These are phyloP conservation scores for Gouania willdenowi DNA, from an alignment of 2,797 vertebrate genomes.

Conservation along the genomic window DNA sequence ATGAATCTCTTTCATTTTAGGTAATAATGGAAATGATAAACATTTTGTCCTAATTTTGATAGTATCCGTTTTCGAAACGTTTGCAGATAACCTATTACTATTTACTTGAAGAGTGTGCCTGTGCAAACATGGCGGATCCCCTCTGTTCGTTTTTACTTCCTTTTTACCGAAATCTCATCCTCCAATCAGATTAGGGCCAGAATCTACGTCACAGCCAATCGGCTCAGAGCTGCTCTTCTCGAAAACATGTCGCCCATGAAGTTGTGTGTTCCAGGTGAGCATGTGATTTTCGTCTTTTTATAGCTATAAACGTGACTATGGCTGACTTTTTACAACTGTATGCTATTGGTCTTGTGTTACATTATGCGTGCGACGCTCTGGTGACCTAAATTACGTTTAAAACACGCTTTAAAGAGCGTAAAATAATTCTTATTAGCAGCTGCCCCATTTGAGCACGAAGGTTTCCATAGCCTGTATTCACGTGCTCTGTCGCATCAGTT, in stretches of 20 bases:
- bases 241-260: slow-evolving; percentile 82
- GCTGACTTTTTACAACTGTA: fast-evolving
- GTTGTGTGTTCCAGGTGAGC: slow-evolving; percentile 81
- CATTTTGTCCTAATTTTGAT: too few relatives aligned
- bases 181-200: slow-evolving; percentile 56
- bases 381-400: too few relatives aligned
- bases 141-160: neutral
- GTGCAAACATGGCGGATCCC: slow-evolving; percentile 58
- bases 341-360: neutral
- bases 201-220: slow-evolving; percentile 52
- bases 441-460: too few relatives aligned
- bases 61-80: too few relatives aligned
- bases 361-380: neutral
- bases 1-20: too few relatives aligned
- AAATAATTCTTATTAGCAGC: too few relatives aligned
- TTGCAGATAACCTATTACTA: too few relatives aligned
- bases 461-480: too few relatives aligned
- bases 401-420: too few relatives aligned
- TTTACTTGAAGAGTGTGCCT: too few relatives aligned
- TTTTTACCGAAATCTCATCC: fast-evolving
- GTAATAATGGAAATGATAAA: too few relatives aligned
- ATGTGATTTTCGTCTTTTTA: neutral
- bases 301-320: fast-evolving
- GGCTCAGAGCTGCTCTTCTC: slow-evolving; percentile 33
- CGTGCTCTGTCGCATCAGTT: too few relatives aligned